These are phyloP conservation scores for Prenolepis imparis DNA, from an alignment of 2,888 invertebrate species.

Conservation along the genomic window DNA sequence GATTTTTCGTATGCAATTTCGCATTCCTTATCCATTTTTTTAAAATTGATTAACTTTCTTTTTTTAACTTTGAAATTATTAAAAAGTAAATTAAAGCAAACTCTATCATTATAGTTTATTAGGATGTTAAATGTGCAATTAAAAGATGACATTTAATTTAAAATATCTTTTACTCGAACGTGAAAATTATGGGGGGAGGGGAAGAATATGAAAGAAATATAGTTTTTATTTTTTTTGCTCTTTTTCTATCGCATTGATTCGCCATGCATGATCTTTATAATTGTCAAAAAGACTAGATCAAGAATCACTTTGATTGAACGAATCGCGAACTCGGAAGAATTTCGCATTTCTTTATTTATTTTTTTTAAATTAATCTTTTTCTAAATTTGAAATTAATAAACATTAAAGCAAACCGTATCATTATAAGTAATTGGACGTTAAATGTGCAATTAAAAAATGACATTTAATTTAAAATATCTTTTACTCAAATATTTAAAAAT, in stretches of 20 bases:
- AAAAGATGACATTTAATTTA: background rate
- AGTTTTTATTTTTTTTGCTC: too few species aligned
- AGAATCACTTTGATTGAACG: constrained; percentile 19
- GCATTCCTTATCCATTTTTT: background rate
- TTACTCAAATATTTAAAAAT: too few species aligned
- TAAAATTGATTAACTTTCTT: constrained; percentile 13
- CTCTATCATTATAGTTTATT: background rate
- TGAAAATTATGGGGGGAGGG: too few species aligned
- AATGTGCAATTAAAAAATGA: background rate
- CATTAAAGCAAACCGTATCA: background rate
- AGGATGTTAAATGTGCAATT: background rate
- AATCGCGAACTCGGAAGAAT: background rate
- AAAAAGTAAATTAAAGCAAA: background rate
- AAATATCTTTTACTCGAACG: background rate
- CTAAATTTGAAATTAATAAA: background rate
- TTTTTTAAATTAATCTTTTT: constrained; percentile 9
- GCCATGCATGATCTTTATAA: background rate
- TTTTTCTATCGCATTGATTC: too few species aligned
- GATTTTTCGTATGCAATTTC: background rate
- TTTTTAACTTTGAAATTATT: background rate
- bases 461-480: background rate
- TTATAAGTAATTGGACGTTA: background rate
- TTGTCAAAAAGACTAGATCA: constrained; percentile 22
- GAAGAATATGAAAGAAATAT: too few species aligned
- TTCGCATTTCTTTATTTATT: background rate